Evolutionary conservation across 1,140 invertebrate genomes (phyloP).

Genomic region (Nephotettix cincticeps): DNA sequence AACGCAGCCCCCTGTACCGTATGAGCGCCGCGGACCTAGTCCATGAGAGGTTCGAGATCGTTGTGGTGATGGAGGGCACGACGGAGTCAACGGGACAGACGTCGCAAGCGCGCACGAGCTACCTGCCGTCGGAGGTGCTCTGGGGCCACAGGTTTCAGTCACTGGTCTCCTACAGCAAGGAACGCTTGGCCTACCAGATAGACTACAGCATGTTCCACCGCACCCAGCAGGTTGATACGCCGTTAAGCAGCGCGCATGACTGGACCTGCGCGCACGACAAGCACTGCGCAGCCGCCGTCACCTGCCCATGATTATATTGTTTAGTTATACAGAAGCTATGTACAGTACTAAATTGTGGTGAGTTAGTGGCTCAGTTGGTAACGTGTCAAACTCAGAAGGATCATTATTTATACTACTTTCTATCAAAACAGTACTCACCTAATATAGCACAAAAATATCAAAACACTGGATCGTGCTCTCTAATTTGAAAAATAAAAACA

Average conservation of each 20-base stretch:
- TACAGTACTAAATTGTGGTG: too few relatives aligned
- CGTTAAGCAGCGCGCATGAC: constrained; percentile 85
- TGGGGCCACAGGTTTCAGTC: constrained; percentile 93
- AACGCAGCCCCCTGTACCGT: constrained; percentile 75
- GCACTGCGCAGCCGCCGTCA: too few relatives aligned
- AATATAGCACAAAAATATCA: too few relatives aligned
- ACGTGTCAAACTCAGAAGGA: too few relatives aligned
- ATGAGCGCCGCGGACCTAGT: constrained; percentile 86
- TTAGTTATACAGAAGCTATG: too few relatives aligned
- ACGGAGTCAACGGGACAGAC: constrained; percentile 90
- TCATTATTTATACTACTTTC: too few relatives aligned
- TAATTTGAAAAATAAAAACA: too few relatives aligned
- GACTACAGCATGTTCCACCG: constrained; percentile 93
- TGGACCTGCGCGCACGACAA: too few relatives aligned
- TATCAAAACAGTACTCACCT: too few relatives aligned
- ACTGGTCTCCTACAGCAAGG: constrained; percentile 88
- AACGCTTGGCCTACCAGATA: constrained; percentile 88
- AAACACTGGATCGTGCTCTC: too few relatives aligned
- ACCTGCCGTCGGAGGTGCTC: constrained; percentile 87
- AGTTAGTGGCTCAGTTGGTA: too few relatives aligned
- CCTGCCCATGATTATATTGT: too few relatives aligned
- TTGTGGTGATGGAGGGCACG: constrained; percentile 94
- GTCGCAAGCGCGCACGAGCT: constrained; percentile 86
- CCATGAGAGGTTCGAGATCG: constrained; percentile 91
- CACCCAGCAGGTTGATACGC: constrained; percentile 88